Evolutionary conservation across 1,140 invertebrate species (phyloP), one percentile per base, ranked within the genome.

Genomic region (Danaus plexippus): DNA sequence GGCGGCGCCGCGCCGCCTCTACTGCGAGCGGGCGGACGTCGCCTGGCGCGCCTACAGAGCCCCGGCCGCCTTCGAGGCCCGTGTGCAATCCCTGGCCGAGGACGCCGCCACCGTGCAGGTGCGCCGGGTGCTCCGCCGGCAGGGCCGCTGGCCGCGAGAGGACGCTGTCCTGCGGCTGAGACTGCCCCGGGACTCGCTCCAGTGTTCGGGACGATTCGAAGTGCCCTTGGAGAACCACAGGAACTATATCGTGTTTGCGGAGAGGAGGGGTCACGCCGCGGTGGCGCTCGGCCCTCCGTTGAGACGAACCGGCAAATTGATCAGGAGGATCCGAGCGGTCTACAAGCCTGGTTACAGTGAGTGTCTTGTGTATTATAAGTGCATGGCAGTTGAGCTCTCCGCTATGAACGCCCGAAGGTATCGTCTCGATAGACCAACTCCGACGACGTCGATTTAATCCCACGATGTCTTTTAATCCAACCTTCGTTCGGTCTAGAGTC

Each of bases 231-330:
- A 77, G 63, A 84, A 81, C 52, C 69, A 77, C 63, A 73, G 74
- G 63, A 84, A 83, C 76, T 86, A 83, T 78, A 83, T 86, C 69
- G 77, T 86, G 71, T 86, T 86, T 69, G 83, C 83, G 63, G 83
- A 86, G 66, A 62, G 83, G 50, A 69, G 71, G 32, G 83, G 80
- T 53, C 79, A 80, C 67, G 66, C 80, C 53, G 81, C 83, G 47
- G 77, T 85, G 63, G 81, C 83, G 2, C 75, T 86, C 41, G 83
- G 83, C 18, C 83, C 83, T 54, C 83, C 83, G 56, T 67, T 86
- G 55, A 71, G 73, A 61, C 69, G 79, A 63, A 83, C 80, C 43
- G 69, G 66, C 54, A 82, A 79, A 66, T 66, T 86, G 70, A 63
- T 83, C 48, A 67, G 75, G 68, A 73, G 83, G 71, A 77, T 86